Conservation (phyloP, 92 coral and sea anemone genomes). For the Chrysogorgia sp. region DNA sequence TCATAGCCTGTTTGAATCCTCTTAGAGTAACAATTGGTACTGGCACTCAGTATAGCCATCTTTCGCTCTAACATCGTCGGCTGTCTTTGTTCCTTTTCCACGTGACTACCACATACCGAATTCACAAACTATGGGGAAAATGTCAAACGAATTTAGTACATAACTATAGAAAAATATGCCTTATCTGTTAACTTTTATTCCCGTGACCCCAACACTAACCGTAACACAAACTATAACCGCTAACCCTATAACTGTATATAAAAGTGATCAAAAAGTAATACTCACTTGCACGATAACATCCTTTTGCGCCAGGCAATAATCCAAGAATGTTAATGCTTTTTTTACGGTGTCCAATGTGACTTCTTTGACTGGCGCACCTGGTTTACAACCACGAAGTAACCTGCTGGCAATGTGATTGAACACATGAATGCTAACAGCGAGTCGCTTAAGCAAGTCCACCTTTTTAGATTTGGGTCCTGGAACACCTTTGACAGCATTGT, state of each 20-base stretch:
- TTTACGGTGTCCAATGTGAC: conserved; percentile 29
- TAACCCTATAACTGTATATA: no score
- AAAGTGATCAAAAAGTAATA: background rate
- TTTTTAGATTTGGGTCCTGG: conserved; percentile 28
- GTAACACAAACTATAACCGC: no score
- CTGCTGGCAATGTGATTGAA: conserved; percentile 10
- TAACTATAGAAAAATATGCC: no score
- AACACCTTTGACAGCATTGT: conserved; percentile 13
- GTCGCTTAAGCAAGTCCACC: conserved; percentile 11
- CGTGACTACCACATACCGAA: background rate
- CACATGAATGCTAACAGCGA: conserved; percentile 19
- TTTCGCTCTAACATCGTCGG: background rate
- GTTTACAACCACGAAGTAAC: conserved; percentile 27
- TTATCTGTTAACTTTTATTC: no score
- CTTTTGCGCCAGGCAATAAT: conserved; percentile 53
- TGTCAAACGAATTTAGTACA: background rate
- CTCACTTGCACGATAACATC: conserved; percentile 56
- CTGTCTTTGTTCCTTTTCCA: conserved; percentile 15
- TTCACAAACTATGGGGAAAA: background rate
- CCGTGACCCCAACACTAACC: no score
- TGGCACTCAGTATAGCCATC: background rate
- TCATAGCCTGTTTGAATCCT: background rate
- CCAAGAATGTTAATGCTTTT: conserved; percentile 12
- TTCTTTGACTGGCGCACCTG: conserved; percentile 35
- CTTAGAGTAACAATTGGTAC: conserved; percentile 1